Evolutionary conservation across 2,113 vertebrate species (phyloP).

Genomic region (Corydoras sp.): DNA sequence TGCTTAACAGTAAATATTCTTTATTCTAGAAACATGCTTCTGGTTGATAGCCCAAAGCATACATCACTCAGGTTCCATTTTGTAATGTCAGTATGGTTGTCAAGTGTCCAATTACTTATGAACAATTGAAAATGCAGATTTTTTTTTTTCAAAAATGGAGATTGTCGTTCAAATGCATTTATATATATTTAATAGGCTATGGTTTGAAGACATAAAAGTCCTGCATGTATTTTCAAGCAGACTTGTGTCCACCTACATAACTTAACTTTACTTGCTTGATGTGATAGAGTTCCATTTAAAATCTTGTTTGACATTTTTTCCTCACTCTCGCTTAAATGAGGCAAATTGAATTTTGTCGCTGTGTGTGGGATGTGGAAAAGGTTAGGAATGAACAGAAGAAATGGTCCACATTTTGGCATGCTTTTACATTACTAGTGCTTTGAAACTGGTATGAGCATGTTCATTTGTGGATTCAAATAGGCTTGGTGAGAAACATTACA

Average conservation of each 20-base stretch:
- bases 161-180: no score
- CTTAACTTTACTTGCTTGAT: neutral
- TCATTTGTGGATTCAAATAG: slow-evolving; percentile 18
- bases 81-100: no score
- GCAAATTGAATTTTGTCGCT: neutral
- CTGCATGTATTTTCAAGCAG: neutral
- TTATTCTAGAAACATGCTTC: no score
- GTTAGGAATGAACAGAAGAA: neutral
- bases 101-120: no score
- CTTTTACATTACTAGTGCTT: neutral
- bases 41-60: no score
- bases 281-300: neutral
- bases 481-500: slow-evolving; percentile 23
- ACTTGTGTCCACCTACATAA: slow-evolving; percentile 5
- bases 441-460: slow-evolving; percentile 5
- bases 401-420: neutral
- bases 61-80: no score
- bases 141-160: no score
- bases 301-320: neutral
- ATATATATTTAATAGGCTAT: neutral
- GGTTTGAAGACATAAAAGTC: neutral
- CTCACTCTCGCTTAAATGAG: neutral
- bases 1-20: no score
- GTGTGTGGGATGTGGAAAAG: slow-evolving; percentile 5
- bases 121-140: no score